These are phyloP conservation scores for Colletes collaris DNA, from an alignment of 2,888 invertebrate genomes.

Conservation along the genomic window DNA sequence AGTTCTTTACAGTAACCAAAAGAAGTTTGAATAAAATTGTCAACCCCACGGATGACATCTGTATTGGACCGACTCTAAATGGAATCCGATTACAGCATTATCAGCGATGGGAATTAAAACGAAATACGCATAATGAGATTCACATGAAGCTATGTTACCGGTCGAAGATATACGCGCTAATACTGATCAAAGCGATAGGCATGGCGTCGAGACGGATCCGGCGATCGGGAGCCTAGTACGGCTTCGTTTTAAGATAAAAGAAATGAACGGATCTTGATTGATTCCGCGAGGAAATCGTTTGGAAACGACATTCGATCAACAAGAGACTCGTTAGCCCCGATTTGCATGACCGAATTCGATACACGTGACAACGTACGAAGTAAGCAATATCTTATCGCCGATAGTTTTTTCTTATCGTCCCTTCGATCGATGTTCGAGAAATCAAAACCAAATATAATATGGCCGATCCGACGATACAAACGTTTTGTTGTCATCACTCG, in stretches of 20 bases:
- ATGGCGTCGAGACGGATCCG: slow-evolving; percentile 37
- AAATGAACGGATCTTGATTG: slow-evolving; percentile 14
- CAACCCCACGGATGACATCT: no score
- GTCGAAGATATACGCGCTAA: background rate
- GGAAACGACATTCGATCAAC: background rate
- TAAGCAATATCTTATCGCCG: slow-evolving; percentile 35
- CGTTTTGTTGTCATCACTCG: slow-evolving; percentile 90
- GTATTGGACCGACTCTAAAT: no score
- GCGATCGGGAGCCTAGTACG: slow-evolving; percentile 28
- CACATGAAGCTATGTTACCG: slow-evolving; percentile 7
- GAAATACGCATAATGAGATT: no score
- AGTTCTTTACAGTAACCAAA: no score
- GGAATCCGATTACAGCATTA: no score
- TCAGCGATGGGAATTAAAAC: no score
- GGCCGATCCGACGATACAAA: slow-evolving; percentile 94
- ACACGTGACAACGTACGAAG: background rate
- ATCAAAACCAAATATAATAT: slow-evolving; percentile 80
- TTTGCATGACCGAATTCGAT: background rate
- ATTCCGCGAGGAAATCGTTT: slow-evolving; percentile 7
- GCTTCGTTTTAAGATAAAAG: slow-evolving; percentile 52
- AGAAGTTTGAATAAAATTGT: no score
- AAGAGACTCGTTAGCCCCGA: background rate
- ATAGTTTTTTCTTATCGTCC: slow-evolving; percentile 35
- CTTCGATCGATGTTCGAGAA: slow-evolving; percentile 27
- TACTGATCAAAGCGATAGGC: background rate